Evolutionary conservation across 2,888 invertebrate genomes (phyloP), one percentile per base, ranked within the genome.

Genomic region (Parasteatoda lunata): DNA sequence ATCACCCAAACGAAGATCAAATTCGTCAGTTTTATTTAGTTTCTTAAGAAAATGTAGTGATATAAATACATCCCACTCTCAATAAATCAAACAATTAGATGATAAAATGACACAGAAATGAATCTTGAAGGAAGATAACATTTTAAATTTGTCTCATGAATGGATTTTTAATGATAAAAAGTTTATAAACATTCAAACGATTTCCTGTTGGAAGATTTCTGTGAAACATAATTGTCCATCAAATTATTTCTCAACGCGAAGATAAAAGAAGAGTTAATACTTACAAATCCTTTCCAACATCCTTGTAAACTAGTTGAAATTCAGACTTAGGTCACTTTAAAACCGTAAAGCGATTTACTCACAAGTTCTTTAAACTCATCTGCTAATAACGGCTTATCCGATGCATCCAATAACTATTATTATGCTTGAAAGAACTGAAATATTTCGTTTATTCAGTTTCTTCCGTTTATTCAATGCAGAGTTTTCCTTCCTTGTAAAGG

Each of bases 291-390:
- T 59, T 13, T 3, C 59, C 9, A 8, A 59, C 59, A 59, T 59
- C 59, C 59, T 59, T n/a, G 3, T 59, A 59, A 59, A n/a, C 59
- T n/a, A n/a, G 9, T 59, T 59, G 59, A 59, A 59, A 13, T 59
- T 59, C n/a, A 59, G 59, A 4, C 9, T 59, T n/a, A 59, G n/a
- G 59, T 59, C 59, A 59, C n/a, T 59, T 13, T 7, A 59, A 59
- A 8, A 9, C 11, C 59, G 9, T 59, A 11, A 9, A 13, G 8
- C 11, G 59, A n/a, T 59, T 59, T 59, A 13, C n/a, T 4, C 59
- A 59, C 59, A n/a, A n/a, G 59, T 59, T 59, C 59, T 59, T 59
- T 59, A 59, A 59, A 59, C 59, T 59, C 59, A 13, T 59, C 59
- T n/a, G n/a, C n/a, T 59, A 59, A n/a, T n/a, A 59, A 13, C 7